These are phyloP conservation scores for Sinocyclocheilus rhinocerous DNA, from an alignment of 2,113 vertebrate genomes.

Conservation along the genomic window DNA sequence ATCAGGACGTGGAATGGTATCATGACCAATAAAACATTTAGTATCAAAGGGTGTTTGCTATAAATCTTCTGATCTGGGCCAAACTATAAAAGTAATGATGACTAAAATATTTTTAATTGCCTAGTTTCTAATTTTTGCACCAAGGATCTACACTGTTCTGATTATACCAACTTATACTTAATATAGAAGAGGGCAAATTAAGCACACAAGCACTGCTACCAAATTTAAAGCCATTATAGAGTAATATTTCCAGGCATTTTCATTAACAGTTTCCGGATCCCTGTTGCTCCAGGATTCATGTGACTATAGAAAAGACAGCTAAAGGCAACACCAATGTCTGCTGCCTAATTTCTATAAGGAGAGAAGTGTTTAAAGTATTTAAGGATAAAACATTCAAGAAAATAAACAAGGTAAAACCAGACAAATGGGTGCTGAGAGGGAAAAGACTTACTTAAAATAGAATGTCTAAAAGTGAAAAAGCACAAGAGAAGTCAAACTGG, in stretches of 20 bases:
- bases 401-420: not conserved
- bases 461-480: not conserved
- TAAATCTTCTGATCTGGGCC: not conserved
- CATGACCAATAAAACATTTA: not conserved
- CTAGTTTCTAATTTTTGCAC: not conserved
- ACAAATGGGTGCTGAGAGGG: not conserved
- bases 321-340: not conserved
- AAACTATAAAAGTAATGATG: not conserved
- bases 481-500: not conserved
- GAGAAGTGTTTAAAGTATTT: not conserved
- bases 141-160: not conserved
- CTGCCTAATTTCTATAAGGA: not conserved
- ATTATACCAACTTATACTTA: not conserved
- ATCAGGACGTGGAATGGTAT: not conserved
- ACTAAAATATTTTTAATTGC: not conserved
- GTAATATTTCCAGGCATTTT: not conserved
- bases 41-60: not conserved
- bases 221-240: not conserved
- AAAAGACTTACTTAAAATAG: not conserved
- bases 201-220: not conserved
- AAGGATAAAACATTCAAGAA: not conserved
- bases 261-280: not conserved
- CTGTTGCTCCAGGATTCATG: not conserved
- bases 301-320: not conserved
- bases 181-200: not conserved